Evolutionary conservation across 2,888 invertebrate species (phyloP), one percentile per base, ranked within the genome.

Genomic region (Apocheima hispidaria): DNA sequence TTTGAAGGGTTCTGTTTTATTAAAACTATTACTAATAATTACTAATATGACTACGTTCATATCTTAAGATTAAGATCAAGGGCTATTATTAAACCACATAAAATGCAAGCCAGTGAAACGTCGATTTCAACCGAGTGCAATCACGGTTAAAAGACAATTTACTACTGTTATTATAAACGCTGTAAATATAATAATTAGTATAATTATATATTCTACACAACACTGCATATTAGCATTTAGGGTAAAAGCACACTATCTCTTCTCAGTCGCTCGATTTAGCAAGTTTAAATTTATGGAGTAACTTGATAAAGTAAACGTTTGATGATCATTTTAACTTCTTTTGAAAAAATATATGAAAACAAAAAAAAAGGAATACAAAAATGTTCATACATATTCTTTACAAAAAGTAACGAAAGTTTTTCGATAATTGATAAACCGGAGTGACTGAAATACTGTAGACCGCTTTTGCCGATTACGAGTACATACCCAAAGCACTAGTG

Each of bases 401-500:
- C n/a, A n/a, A n/a, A n/a, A n/a, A n/a, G n/a, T n/a, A n/a, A n/a
- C n/a, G n/a, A n/a, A n/a, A n/a, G n/a, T 36, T 16, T 38, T 18
- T 16, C 2, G 16, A 7, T 2, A 7, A 9, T 16, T 10, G 9
- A 18, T 18, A 18, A 20, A 38, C 1, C 9, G 10, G 18, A 38
- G 18, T 4, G 36, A 36, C 36, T 14, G 20, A 46, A 51, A 28
- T n/a, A 40, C 12, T 12, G 0, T 26, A 51, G 51, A 18, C 28
- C 30, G n/a, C 28, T 20, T 40, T 28, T 3, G 5, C 52, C 70
- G 68, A 67, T n/a, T 60, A 65, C 59, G 67, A 36, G 70, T 66
- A 73, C 63, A 69, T 71, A 77, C 72, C 71, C 74, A 74, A 73
- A 68, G 70, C 55, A 69, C 65, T 65, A 54, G 56, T 59, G 60